Conservation (phyloP, 1,140 invertebrate species). For the Campodea augens region DNA sequence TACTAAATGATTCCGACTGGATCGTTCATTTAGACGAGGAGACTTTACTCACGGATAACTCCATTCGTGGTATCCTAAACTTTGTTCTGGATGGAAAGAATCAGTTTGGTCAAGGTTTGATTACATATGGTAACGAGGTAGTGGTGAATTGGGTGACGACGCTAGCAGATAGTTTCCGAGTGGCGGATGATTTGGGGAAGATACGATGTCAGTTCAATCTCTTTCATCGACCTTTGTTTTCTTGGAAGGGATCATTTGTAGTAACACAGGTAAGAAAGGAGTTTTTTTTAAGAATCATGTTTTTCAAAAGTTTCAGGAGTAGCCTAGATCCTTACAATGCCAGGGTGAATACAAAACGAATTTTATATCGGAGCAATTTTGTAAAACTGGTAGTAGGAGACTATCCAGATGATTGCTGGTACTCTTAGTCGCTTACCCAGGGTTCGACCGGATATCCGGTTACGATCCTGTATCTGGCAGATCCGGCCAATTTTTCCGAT, state of each 20-base stretch:
- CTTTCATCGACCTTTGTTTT: slow-evolving; percentile 35
- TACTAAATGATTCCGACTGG: too few species aligned
- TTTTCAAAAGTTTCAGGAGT: too few species aligned
- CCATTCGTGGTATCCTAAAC: slow-evolving; percentile 33
- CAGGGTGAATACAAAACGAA: too few species aligned
- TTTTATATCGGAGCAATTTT: too few species aligned
- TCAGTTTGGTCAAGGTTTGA: slow-evolving; percentile 40
- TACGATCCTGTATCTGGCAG: too few species aligned
- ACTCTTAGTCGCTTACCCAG: too few species aligned
- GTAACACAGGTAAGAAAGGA: slow-evolving; percentile 21
- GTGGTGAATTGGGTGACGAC: slow-evolving; percentile 41
- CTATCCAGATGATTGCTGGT: too few species aligned
- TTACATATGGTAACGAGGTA: slow-evolving; percentile 37
- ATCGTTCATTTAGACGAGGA: slow-evolving; percentile 43
- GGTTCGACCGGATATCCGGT: too few species aligned
- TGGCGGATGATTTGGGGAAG: slow-evolving; percentile 37
- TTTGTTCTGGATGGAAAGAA: slow-evolving; percentile 33
- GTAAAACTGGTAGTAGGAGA: too few species aligned
- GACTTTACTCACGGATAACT: slow-evolving; percentile 34
- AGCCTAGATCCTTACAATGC: too few species aligned
- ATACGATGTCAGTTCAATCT: slow-evolving; percentile 33
- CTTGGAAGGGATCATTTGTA: slow-evolving; percentile 37
- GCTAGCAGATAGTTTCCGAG: slow-evolving; percentile 35
- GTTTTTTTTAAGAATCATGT: too few species aligned
- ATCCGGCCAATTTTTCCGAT: too few species aligned